phyloP scores from a whole-genome alignment of 1,140 invertebrate species.

The Drosophila pandora region DNA sequence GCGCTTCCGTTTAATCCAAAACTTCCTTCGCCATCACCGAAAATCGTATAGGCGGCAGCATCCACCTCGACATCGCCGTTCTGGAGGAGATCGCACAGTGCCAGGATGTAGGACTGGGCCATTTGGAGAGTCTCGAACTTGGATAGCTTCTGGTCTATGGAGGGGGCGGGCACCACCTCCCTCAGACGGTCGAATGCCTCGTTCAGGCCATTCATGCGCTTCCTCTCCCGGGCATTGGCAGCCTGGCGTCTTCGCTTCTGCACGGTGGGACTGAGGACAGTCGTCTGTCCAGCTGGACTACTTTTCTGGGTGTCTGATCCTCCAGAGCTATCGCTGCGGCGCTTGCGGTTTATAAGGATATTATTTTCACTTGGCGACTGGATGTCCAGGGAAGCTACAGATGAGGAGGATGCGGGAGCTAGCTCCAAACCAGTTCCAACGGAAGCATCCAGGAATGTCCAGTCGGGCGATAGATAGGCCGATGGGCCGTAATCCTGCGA shows the following conservation, averaged over 20 bases:
- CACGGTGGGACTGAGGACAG: conserved; percentile 85
- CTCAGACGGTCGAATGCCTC: conserved; percentile 91
- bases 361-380: not conserved
- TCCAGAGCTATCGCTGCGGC: conserved; percentile 1
- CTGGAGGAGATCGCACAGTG: conserved; percentile 87
- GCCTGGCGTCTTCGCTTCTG: conserved; percentile 88
- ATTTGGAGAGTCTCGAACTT: conserved; percentile 95
- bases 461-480: conserved; percentile 52
- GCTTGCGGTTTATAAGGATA: not conserved
- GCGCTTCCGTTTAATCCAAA: conserved; percentile 39
- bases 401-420: not conserved
- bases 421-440: conserved; percentile 6
- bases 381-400: not conserved
- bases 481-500: conserved; percentile 41
- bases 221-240: conserved; percentile 91
- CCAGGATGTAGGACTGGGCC: conserved; percentile 93
- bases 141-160: conserved; percentile 91
- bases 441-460: conserved; percentile 55
- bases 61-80: conserved; percentile 64
- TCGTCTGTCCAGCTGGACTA: conserved; percentile 15
- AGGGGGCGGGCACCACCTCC: conserved; percentile 91
- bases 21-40: conserved; percentile 52
- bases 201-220: conserved; percentile 93
- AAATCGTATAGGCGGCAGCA: conserved; percentile 53
- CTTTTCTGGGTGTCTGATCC: conserved; percentile 21